Evolutionary conservation across 2,113 vertebrate species (phyloP).

Genomic region (Narcine bancroftii): DNA sequence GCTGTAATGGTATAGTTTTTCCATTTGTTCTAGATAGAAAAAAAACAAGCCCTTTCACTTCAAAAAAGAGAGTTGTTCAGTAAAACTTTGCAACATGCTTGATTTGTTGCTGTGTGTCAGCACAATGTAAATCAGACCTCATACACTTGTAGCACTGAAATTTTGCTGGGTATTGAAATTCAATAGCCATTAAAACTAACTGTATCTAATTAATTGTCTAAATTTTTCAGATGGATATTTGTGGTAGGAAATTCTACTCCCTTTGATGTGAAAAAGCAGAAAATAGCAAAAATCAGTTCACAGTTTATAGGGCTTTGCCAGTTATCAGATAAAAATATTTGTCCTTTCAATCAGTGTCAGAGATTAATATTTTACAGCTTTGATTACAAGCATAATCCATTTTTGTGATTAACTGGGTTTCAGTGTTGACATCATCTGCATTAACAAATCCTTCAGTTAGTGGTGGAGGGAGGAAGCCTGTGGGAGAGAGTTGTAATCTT

Average conservation of each 20-base stretch:
- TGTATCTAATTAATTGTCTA: constrained; percentile 76
- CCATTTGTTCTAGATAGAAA: not conserved
- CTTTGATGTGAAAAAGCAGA: constrained; percentile 71
- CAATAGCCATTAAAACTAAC: constrained; percentile 69
- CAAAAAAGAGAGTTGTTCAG: not conserved
- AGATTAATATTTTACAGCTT: constrained; percentile 69
- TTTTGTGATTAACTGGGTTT: constrained; percentile 68
- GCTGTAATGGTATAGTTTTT: not conserved
- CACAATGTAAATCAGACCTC: constrained; percentile 45
- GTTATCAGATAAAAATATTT: constrained; percentile 57
- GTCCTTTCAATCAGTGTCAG: constrained; percentile 58
- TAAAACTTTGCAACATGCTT: constrained; percentile 37
- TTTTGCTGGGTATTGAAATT: constrained; percentile 61
- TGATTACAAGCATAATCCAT: constrained; percentile 73
- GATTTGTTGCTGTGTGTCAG: constrained; percentile 48
- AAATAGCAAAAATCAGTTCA: constrained; percentile 53
- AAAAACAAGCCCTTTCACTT: not conserved
- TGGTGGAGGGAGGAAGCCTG: constrained; percentile 49
- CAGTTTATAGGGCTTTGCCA: constrained; percentile 50
- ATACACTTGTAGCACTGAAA: constrained; percentile 42
- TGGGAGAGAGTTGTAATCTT: constrained; percentile 68
- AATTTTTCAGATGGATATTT: constrained; percentile 63
- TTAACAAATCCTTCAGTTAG: constrained; percentile 60
- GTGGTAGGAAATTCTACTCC: constrained; percentile 59
- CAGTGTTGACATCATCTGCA: constrained; percentile 61